Evolutionary conservation across 2,797 vertebrate species (phyloP).

Genomic region (Podargus strigoides): DNA sequence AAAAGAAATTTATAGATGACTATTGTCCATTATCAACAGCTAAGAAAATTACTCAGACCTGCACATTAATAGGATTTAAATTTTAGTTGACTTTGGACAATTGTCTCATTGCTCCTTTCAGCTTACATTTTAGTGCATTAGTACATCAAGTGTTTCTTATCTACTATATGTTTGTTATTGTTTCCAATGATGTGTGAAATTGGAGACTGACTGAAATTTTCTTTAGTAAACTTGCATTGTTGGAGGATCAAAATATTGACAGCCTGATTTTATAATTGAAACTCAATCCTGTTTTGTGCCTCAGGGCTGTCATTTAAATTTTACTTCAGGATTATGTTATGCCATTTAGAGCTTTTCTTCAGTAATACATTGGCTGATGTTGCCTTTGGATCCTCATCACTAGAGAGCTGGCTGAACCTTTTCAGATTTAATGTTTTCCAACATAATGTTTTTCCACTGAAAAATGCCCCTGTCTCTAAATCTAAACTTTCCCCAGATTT

Average conservation of each 20-base stretch:
- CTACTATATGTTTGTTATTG: not conserved
- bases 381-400: not conserved
- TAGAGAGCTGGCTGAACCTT: not conserved
- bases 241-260: conserved; percentile 28
- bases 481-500: not conserved
- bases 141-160: not conserved
- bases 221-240: not conserved
- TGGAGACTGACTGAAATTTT: not conserved
- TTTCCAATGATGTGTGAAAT: conserved; percentile 4
- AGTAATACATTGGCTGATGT: not conserved
- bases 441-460: not conserved
- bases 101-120: not conserved
- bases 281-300: not conserved
- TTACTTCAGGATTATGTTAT: not conserved
- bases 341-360: not conserved
- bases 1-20: not conserved
- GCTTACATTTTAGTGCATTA: not conserved
- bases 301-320: not conserved
- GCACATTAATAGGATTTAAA: not conserved
- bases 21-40: not conserved
- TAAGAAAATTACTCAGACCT: not conserved
- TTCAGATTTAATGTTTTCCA: not conserved
- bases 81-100: not conserved
- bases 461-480: not conserved
- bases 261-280: not conserved